phyloP scores from a whole-genome alignment of 2,888 invertebrate genomes.

The Trichacis sp. region DNA sequence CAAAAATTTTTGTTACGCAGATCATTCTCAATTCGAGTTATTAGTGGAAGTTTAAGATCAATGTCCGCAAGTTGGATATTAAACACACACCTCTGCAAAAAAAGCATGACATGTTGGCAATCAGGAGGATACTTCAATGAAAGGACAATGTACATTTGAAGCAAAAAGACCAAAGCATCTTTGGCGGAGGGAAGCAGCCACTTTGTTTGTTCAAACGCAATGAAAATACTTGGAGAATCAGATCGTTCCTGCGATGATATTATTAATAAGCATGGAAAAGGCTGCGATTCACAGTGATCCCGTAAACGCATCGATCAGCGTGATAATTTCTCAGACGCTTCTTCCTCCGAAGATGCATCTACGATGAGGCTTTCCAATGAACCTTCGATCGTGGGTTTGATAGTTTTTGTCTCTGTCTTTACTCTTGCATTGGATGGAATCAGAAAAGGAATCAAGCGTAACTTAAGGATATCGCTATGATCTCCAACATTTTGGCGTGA shows the following conservation, averaged over 20 bases:
- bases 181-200: background rate
- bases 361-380: too few relatives aligned
- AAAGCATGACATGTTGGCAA: conserved; percentile 7
- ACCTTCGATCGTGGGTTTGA: too few relatives aligned
- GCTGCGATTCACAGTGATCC: background rate
- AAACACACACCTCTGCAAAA: conserved; percentile 2
- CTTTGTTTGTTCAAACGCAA: conserved; percentile 3
- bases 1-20: background rate
- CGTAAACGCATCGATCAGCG: too few relatives aligned
- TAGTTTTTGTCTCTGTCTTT: too few relatives aligned
- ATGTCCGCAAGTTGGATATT: conserved; percentile 2
- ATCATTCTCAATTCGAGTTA: background rate
- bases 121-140: conserved; percentile 3
- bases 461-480: too few relatives aligned
- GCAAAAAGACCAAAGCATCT: background rate
- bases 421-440: too few relatives aligned
- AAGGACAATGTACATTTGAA: background rate
- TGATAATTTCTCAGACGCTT: too few relatives aligned
- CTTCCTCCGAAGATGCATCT: too few relatives aligned
- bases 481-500: too few relatives aligned
- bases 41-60: conserved; percentile 2
- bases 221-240: background rate
- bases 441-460: too few relatives aligned
- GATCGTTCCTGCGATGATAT: background rate
- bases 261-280: background rate